Percentiles rank a stretch among this genome's conserved stretches.
Conservation (phyloP, 2,888 invertebrate species). For the Buathra laborator region DNA sequence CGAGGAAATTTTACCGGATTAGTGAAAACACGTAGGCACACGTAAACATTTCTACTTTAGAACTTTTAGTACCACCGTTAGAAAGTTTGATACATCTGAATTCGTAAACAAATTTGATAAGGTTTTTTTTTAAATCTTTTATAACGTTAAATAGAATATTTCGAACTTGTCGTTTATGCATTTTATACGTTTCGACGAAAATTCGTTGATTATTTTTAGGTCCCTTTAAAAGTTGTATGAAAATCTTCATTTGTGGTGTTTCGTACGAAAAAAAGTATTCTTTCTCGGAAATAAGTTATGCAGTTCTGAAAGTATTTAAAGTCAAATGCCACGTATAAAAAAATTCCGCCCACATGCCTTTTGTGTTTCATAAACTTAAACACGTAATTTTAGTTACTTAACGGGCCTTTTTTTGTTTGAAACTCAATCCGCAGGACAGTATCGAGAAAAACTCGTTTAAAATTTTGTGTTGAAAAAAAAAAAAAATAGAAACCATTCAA, state of each 20-base stretch:
- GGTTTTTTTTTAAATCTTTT: neutral
- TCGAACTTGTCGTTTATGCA: neutral
- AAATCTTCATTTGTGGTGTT: neutral
- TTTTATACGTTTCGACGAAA: neutral
- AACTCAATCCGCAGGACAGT: too few species aligned
- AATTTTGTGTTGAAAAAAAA: too few species aligned
- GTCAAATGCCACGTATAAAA: too few species aligned
- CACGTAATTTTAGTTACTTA: too few species aligned
- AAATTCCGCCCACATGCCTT: too few species aligned
- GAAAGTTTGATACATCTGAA: neutral
- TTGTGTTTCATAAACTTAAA: too few species aligned
- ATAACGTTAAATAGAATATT: neutral
- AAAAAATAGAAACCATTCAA: too few species aligned
- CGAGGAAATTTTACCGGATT: slow-evolving; percentile 49
- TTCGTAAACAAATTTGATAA: neutral
- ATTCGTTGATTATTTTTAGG: neutral
- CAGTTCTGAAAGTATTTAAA: too few species aligned
- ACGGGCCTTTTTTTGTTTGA: too few species aligned
- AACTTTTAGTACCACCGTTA: neutral
- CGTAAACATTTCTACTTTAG: neutral
- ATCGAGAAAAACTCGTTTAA: too few species aligned
- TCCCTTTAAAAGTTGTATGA: neutral
- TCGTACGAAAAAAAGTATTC: neutral
- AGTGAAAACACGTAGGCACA: slow-evolving; percentile 16
- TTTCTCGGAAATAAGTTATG: too few species aligned